phyloP scores from a whole-genome alignment of 2,113 vertebrate species.

The Boulengeromyrus knoepffleri region DNA sequence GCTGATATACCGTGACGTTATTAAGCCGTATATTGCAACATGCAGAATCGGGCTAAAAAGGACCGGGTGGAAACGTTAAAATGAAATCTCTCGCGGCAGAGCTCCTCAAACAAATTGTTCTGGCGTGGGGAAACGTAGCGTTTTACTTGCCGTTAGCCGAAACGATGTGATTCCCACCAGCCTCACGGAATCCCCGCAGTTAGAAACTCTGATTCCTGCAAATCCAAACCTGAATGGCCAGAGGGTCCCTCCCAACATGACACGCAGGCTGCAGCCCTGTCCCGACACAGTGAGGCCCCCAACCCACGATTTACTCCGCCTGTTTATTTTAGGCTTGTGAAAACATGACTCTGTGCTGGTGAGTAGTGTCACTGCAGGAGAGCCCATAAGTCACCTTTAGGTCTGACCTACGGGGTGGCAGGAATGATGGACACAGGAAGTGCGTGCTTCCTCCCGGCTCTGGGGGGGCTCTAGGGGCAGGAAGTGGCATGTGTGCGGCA shows the following conservation, averaged over 20 bases:
- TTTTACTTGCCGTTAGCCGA: background rate
- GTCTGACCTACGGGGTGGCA: conserved; percentile 39
- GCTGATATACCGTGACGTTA: conserved; percentile 22
- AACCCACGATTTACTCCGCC: conserved; percentile 20
- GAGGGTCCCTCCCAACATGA: conserved; percentile 28
- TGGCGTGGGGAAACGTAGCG: background rate
- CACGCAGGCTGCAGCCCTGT: conserved; percentile 15
- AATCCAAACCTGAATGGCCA: background rate
- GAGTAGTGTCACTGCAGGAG: conserved; percentile 21
- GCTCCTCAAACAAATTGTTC: background rate
- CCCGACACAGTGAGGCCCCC: background rate
- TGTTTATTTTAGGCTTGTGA: conserved; percentile 46
- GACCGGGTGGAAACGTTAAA: background rate
- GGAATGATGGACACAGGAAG: conserved; percentile 56
- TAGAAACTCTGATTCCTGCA: background rate
- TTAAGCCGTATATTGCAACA: conserved; percentile 9
- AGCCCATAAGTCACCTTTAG: conserved; percentile 49
- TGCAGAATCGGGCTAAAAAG: background rate
- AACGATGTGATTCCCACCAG: background rate
- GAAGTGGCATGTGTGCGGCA: conserved; percentile 42
- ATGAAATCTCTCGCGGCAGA: background rate
- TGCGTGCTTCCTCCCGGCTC: conserved; percentile 51
- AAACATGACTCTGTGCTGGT: conserved; percentile 39
- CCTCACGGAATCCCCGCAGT: background rate
- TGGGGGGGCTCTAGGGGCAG: conserved; percentile 17